A percentile compares a stretch with the other conserved stretches of the same genome.
Conservation (phyloP, 64 coral and sea anemone genomes). For the Acropora yongei region DNA sequence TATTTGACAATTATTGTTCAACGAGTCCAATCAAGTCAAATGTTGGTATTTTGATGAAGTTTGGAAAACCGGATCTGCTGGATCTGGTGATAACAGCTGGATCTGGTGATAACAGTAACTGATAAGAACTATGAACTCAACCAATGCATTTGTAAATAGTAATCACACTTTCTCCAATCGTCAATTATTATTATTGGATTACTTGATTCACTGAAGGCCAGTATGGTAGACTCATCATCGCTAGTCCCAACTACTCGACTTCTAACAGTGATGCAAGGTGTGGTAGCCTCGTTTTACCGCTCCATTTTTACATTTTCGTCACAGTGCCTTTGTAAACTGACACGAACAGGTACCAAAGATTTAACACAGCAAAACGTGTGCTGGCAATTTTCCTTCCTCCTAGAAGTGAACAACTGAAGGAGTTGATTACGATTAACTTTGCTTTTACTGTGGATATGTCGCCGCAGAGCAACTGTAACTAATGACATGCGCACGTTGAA, state of each 20-base stretch:
- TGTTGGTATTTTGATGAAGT: no score
- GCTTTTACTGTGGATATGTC: not conserved
- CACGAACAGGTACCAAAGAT: not conserved
- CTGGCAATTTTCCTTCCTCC: not conserved
- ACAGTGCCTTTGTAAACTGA: not conserved
- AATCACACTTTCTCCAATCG: not conserved
- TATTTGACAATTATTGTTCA: not conserved
- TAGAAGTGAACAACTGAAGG: not conserved
- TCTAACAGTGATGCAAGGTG: not conserved
- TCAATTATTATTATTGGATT: not conserved
- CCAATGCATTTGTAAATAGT: not conserved
- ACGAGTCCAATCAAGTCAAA: not conserved
- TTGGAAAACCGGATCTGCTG: not conserved
- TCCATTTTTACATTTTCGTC: not conserved
- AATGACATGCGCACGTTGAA: not conserved
- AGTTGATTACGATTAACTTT: constrained; percentile 11
- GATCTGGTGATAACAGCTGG: not conserved
- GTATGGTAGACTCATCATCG: not conserved
- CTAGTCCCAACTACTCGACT: not conserved
- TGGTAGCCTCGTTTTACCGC: not conserved
- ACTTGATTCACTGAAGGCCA: constrained; percentile 2
- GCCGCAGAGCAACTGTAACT: not conserved
- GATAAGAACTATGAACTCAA: constrained; percentile 4
- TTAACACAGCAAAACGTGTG: not conserved
- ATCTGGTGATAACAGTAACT: constrained; percentile 15